A percentile compares a stretch with the other conserved stretches of the same genome.
These are phyloP conservation scores for Drymonia ruficornis DNA, from an alignment of 2,888 invertebrate genomes.

Conservation along the genomic window DNA sequence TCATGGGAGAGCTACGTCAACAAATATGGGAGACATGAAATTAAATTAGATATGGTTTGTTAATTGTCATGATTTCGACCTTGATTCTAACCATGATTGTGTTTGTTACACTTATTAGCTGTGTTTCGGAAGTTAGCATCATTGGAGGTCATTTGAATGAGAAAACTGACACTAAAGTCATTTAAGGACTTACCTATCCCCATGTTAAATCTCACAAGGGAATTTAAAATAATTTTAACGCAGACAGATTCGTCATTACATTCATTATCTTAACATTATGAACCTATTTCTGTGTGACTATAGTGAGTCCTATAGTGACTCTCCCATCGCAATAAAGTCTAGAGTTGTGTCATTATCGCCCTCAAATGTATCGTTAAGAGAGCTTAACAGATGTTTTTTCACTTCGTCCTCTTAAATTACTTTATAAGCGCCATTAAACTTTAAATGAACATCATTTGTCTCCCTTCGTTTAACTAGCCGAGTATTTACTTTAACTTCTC, in stretches of 20 bases:
- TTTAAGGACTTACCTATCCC: too few species aligned
- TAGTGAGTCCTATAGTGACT: neutral
- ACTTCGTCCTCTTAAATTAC: conserved; percentile 43
- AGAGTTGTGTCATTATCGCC: neutral
- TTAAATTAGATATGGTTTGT: conserved; percentile 56
- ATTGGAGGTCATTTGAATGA: neutral
- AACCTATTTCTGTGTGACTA: too few species aligned
- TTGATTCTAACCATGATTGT: conserved; percentile 12
- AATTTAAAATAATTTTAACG: too few species aligned
- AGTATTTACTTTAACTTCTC: conserved; percentile 59
- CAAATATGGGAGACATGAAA: conserved; percentile 40
- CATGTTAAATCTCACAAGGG: too few species aligned
- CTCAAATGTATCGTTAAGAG: neutral
- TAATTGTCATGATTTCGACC: conserved; percentile 33
- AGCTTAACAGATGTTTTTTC: conserved; percentile 4
- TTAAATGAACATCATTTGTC: conserved; percentile 62
- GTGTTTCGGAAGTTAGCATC: neutral
- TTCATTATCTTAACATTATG: neutral
- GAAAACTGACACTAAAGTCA: too few species aligned
- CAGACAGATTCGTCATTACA: neutral
- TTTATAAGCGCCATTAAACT: conserved; percentile 60
- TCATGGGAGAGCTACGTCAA: conserved; percentile 47
- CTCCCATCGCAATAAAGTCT: neutral
- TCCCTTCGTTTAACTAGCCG: conserved; percentile 57
- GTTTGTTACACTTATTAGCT: conserved; percentile 9